Evolutionary conservation across 2,888 invertebrate genomes (phyloP).

Genomic region (Parnassius smintheus): DNA sequence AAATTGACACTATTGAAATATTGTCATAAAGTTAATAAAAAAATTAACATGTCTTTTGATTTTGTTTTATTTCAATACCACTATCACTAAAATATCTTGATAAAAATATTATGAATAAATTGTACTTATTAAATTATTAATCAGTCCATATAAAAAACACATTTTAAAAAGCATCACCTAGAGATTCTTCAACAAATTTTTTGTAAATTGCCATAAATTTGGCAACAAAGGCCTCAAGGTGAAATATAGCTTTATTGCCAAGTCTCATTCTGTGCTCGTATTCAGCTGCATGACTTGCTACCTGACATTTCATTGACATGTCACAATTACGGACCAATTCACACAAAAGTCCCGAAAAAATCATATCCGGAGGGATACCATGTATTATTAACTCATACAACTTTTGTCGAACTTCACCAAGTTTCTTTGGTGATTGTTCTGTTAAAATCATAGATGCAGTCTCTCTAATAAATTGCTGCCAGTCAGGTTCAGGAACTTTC

Average conservation of each 20-base stretch:
- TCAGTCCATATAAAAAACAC: not conserved
- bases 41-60: too few species aligned
- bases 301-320: constrained; percentile 91
- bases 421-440: constrained; percentile 92
- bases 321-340: constrained; percentile 95
- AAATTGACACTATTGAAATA: too few species aligned
- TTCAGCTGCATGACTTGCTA: constrained; percentile 91
- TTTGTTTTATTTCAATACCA: too few species aligned
- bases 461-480: constrained; percentile 93
- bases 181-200: constrained; percentile 89
- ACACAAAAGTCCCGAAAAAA: constrained; percentile 92
- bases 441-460: constrained; percentile 92
- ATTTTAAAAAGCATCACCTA: constrained; percentile 78
- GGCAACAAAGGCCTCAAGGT: constrained; percentile 98
- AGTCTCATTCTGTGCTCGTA: constrained; percentile 96
- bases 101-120: too few species aligned
- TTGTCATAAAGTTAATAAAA: too few species aligned
- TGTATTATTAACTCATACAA: constrained; percentile 96
- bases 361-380: constrained; percentile 95
- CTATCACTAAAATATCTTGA: too few species aligned
- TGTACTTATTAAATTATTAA: not conserved
- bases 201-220: constrained; percentile 98
- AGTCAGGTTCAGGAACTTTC: constrained; percentile 93
- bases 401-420: constrained; percentile 91
- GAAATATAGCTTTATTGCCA: constrained; percentile 97